Conservation (phyloP, 2,888 invertebrate species). For the Thecophora atra region DNA sequence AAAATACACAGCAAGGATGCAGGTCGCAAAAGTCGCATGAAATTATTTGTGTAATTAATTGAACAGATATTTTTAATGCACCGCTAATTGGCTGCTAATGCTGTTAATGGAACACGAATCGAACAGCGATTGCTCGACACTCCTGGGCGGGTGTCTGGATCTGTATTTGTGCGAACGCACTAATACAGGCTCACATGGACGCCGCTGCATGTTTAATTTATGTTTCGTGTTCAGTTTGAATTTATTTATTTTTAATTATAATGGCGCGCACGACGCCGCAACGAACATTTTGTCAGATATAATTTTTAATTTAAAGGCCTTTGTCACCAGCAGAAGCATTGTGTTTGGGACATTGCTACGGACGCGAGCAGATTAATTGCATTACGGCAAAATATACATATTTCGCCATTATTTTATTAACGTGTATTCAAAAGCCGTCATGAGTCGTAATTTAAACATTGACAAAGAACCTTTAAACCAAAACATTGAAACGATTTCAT, state of each 20-base stretch:
- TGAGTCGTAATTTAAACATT: not conserved
- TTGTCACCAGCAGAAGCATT: not conserved
- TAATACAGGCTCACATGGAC: conserved; percentile 24
- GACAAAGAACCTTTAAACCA: not conserved
- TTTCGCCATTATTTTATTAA: too few relatives aligned
- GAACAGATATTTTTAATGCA: conserved; percentile 40
- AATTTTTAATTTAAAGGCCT: not conserved
- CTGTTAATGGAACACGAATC: conserved; percentile 36
- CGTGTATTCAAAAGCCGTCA: not conserved
- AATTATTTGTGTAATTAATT: conserved; percentile 39
- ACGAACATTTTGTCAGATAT: not conserved
- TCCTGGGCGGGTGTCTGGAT: conserved; percentile 1
- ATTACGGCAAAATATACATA: not conserved
- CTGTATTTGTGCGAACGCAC: conserved; percentile 3
- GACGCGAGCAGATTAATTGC: not conserved
- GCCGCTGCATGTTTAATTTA: conserved; percentile 35
- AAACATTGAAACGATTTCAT: not conserved
- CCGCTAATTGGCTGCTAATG: conserved; percentile 40
- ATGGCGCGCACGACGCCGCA: not conserved
- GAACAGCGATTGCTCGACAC: not conserved
- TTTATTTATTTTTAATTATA: conserved; percentile 42
- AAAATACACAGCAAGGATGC: not conserved
- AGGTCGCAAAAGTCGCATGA: conserved; percentile 1
- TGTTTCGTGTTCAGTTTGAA: conserved; percentile 35
- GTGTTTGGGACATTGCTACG: not conserved